Base-by-base conservation (phyloP, 2,113 vertebrate genomes). In the Leuciscus idus region DNA sequence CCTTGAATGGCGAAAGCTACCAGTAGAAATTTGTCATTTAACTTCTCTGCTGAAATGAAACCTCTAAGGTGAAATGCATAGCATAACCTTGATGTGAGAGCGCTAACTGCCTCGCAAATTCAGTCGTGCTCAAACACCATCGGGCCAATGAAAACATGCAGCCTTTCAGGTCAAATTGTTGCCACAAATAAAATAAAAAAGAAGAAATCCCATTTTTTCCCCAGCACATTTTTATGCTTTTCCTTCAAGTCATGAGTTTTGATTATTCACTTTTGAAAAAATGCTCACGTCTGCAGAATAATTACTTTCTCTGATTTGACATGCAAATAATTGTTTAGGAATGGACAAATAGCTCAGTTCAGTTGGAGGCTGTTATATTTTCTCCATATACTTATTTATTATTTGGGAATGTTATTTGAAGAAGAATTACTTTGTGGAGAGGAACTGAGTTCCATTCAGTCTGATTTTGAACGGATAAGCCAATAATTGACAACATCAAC, bases 131-230 rank as follows among this genome's bases (percentile, higher is more conserved):
- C 12, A 36, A 83, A 83, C 46, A 17, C 21, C 19, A 52, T 55
- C 11, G 36, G 81, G 81, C 81, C 81, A 83, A 83, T 64, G 81
- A 83, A 46, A 81, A 64, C 78, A 70, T 43, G 19, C 46, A 70
- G 6, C 46, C 46, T 70, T 1, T 36, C 13, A 4, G 15, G 70
- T 82, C 19, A 68, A 68, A 33, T 11, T 70, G 61, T 79, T 64
- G 15, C 48, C 81, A 36, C 5, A 36, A 36, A 50, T 46, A 11
- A 28, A 5, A 2, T 30, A 64, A 50, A 50, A 4, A 52, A 17
- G 0, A 15, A 2, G 8, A 59, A 59, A 59, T 12, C 8, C 66
- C 7, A 4, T 0, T 43, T 43, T 8, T 7, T 0, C 7, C 39
- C 39, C 0, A 39, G 21, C 36, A 11, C 9, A 23, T 73, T 72